Evolutionary conservation across 2,888 invertebrate species (phyloP), one percentile per base, ranked within the genome.

Genomic region (Drosophila hawaiiensis): DNA sequence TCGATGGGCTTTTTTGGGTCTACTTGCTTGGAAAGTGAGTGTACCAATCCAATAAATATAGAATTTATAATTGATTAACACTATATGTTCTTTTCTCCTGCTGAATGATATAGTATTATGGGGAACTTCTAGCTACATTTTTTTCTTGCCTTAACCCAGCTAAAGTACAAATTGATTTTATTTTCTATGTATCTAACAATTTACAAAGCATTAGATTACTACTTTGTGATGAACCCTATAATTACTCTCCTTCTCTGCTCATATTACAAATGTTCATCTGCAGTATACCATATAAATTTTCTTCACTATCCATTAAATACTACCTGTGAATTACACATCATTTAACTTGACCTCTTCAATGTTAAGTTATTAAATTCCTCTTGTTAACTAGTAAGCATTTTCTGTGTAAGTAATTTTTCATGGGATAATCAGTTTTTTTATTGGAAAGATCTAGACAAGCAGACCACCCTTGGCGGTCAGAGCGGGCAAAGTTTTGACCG

Each of bases 381-480:
- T 47, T 43, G 10, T 14, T n/a, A 43, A 25, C 1, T 6, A 33
- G 0, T 19, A 19, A 10, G 14, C 25, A 29, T 31, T 35, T 39
- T 29, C 31, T 25, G 29, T 3, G 1, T 14, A 50, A 25, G 7
- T 52, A 9, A 47, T 59, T 55, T 81, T 66, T 43, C 54, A 49
- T 59, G 25, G 58, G 54, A 41, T 25, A n/a, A 28, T 52, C 37
- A 16, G 25, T 54, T 0, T 25, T 2, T 71, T 80, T 82, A 82
- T 82, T 80, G n/a, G 4, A 35, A 41, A 6, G 25, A 14, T 28
- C 71, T 83, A 92, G 59, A 91, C 53, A 49, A 92, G 83, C 22
- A 92, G 83, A 62, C 92, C 92, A 50, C 82, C 84, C 4, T 72
- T 78, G 52, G 90, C 92, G 19, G 84, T 80, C 52, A 92, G 62